Base-by-base conservation (phyloP, 2,113 vertebrate genomes). In the Xenopus borealis region DNA sequence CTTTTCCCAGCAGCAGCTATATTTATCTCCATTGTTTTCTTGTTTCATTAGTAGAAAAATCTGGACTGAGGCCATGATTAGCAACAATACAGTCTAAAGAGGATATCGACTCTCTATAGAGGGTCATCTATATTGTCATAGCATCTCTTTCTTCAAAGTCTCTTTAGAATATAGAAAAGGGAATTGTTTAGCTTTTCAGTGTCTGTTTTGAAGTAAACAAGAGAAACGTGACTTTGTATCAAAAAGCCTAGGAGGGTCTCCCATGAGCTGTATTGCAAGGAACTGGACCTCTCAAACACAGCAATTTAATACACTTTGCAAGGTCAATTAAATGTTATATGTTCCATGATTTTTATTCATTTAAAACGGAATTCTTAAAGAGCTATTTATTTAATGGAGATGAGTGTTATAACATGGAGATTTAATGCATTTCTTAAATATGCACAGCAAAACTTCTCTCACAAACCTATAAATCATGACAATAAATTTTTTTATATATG, bases 1-100 rank as follows among this genome's bases (percentile, higher is more conserved):
- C 86, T 93, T 94, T 96, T 97, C 95, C 95, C 95, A 96, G 93
- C 88, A 80, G 87, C 79, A 79, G 91, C 95, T 97, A 96, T 92
- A 95, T 94, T 93, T 94, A 88, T 91, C 86, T 91, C 93, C 82
- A 96, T 96, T 97, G 94, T 97, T 94, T 83, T 79, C 74, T 80
- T 86, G 78, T 63, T 87, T 80, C 61, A 63, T 75, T 82, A 69
- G 74, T 64, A 81, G 83, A 83, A 89, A 91, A 93, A 89, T 82
- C 78, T 92, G 93, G 93, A 89, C 46, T 3, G 0, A 67, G 74
- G 91, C 93, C 92, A 92, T 83, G 2, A 70, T 70, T 70, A 13
- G 23, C 70, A 85, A 91, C 91, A 77, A 77, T 92, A 92, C 86
- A 94, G 89, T 90, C 89, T 90, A 88, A 93, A 87, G 86, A 82